A percentile compares a stretch with the other conserved stretches of the same genome.
phyloP scores from a whole-genome alignment of 1,140 invertebrate species.

The Heliothis virescens region DNA sequence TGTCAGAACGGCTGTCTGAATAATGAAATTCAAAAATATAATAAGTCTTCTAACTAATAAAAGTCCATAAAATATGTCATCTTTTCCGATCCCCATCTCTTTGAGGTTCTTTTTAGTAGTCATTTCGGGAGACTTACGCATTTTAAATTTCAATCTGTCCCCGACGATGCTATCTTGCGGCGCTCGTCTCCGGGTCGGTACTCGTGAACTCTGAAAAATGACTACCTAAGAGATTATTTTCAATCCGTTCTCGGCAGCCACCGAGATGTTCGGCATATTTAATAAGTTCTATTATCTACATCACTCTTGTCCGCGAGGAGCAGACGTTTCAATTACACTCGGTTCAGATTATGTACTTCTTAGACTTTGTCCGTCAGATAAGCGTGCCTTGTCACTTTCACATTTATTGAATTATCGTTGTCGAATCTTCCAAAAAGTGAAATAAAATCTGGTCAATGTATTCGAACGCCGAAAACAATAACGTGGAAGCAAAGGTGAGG shows the following conservation, averaged over 20 bases:
- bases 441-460: conserved; percentile 27
- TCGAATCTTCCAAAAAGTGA: background rate
- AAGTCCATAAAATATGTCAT: conserved; percentile 36
- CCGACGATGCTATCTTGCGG: conserved; percentile 69
- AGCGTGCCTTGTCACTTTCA: conserved; percentile 51
- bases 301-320: conserved; percentile 62
- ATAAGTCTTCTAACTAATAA: conserved; percentile 22
- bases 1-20: background rate
- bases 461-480: conserved; percentile 55
- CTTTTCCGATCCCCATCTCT: conserved; percentile 41
- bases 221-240: conserved; percentile 72
- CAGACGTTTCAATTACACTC: conserved; percentile 75
- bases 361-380: conserved; percentile 17
- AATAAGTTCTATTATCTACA: conserved; percentile 77
- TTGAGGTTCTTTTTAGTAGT: conserved; percentile 48
- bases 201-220: conserved; percentile 71
- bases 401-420: background rate
- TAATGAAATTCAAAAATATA: conserved; percentile 18
- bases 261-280: conserved; percentile 76
- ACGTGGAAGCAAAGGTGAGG: conserved; percentile 55
- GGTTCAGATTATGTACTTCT: conserved; percentile 61
- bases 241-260: conserved; percentile 66
- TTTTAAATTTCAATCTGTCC: conserved; percentile 71
- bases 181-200: conserved; percentile 51
- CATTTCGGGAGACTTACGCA: conserved; percentile 63